Percentiles rank a stretch among this genome's conserved stretches.
Evolutionary conservation across 2,113 vertebrate species (phyloP).

Genomic region (Cebus imitator): DNA sequence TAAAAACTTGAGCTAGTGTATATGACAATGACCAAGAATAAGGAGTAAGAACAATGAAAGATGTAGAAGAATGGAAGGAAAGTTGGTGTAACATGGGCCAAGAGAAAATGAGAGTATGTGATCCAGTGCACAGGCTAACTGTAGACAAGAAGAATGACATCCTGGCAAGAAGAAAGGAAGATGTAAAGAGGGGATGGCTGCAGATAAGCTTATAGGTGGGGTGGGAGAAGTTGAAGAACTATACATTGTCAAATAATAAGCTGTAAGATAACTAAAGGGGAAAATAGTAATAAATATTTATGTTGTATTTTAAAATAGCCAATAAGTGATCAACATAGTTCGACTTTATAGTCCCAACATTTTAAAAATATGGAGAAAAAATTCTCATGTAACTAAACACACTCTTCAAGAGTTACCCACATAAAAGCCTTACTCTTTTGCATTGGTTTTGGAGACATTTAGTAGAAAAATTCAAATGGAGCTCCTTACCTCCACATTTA

Average conservation of each 20-base stretch:
- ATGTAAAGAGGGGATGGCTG: not conserved
- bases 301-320: not conserved
- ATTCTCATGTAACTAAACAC: not conserved
- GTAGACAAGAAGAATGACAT: not conserved
- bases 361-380: conserved; percentile 41
- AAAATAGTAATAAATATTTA: conserved; percentile 14
- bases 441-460: conserved; percentile 39
- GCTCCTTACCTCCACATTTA: conserved; percentile 41
- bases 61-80: not conserved
- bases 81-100: not conserved
- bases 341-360: not conserved
- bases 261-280: not conserved
- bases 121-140: not conserved
- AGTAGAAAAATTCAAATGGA: conserved; percentile 54
- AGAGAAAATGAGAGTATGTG: not conserved
- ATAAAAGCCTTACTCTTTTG: conserved; percentile 31
- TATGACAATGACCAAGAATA: not conserved
- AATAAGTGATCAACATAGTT: not conserved
- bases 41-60: not conserved
- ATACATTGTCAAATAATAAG: not conserved
- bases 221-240: not conserved
- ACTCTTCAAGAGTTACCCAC: not conserved
- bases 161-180: not conserved
- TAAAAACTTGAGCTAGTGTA: not conserved
- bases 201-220: not conserved